Evolutionary conservation across 2,797 vertebrate genomes (phyloP), one percentile per base, ranked within the genome.

Genomic region (Balearica regulorum): DNA sequence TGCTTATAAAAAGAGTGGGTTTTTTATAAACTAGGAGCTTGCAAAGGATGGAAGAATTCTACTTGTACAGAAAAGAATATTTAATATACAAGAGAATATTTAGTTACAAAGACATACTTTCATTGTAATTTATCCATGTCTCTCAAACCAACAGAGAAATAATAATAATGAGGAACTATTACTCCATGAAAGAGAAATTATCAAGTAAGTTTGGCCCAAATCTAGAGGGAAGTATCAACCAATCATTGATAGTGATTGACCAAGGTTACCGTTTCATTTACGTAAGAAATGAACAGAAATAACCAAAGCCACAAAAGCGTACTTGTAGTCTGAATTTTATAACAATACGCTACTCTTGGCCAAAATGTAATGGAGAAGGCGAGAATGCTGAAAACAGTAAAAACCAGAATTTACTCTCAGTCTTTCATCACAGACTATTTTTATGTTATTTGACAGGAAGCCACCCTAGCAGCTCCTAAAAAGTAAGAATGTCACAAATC

Each of bases 381-480:
- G 4, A 95, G 80, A 89, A 78, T 12, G 17, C 31, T 83, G 86
- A 31, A 70, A 94, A 85, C n/a, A 87, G 55, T 84, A 70, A 87
- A 95, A 94, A 35, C 0, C 55, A 76, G 51, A 90, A 92, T 77
- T 80, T 49, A 82, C 69, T 88, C 70, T 65, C 8, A 2, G 44
- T 15, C 71, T 69, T 90, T 75, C 86, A 88, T 84, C 64, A 43
- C 84, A 78, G 25, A 22, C 53, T 69, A 35, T 37, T 93, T 83
- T 88, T 72, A 94, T 82, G 75, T 49, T 70, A 89, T 77, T 95
- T 95, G 87, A 92, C 64, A 83, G 49, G 22, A 81, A 95, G 39
- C 66, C 81, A 95, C 69, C 44, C 69, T 29, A 73, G 65, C 62
- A 94, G 87, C 66, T 76, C 57, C 85, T 77, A 83, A 93, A 89